Evolutionary conservation across 2,113 vertebrate genomes (phyloP), one percentile per base, ranked within the genome.

Genomic region (Vulpes lagopus): DNA sequence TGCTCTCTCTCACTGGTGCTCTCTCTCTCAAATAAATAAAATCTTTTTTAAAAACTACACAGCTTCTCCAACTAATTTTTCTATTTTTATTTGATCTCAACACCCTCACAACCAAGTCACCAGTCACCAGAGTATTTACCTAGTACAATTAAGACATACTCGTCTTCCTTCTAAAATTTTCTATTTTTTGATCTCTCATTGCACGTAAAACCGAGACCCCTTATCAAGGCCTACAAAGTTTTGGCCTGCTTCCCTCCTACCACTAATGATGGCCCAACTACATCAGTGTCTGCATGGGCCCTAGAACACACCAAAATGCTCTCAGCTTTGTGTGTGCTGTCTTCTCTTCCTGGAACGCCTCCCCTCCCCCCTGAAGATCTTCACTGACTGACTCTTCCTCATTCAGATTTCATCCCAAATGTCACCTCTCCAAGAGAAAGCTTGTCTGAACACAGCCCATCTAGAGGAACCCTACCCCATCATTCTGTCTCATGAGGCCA

Each of bases 61-160:
- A 60, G 55, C 71, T 32, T 91, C 43, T 73, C 65, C 49, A 94
- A 80, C 38, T 51, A 57, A 76, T 35, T 43, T 87, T 64, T 90
- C 60, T 53, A n/a, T 35, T 38, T 67, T 62, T 27, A 90, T 67
- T 53, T 20, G 7, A 49, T 49, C 30, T 43, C 59, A 38, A 23
- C 5, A 19, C 35, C 11, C 53, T 91, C 43, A 43, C 43, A 43
- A 32, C 32, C 4, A 71, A 71, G 53, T 64, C 43, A 64, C 17
- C 8, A 4, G 17, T 62, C 43, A 64, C 17, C 8, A 4, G 17
- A 17, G 20, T 73, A 64, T 84, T 78, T 74, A 7, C 22, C 32
- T 7, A 74, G 17, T 8, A 38, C 8, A 83, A 76, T 74, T 30
- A 14, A 17, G 32, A 51, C 49, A 5, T 27, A n/a, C 32, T 38